Conservation (phyloP, 2,797 vertebrate genomes). For the Chelonia mydas region DNA sequence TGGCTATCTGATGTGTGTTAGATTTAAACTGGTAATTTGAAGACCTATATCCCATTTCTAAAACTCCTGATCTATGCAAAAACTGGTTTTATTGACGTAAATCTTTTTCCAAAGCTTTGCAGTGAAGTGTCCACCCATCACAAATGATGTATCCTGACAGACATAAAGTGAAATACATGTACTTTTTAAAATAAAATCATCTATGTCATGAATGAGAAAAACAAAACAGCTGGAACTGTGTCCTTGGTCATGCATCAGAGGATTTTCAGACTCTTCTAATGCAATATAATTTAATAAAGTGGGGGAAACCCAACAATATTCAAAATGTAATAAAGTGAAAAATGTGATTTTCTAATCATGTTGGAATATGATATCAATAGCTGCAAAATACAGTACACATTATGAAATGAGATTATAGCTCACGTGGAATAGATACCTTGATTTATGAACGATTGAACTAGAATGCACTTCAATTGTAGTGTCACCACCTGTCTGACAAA, state of each 20-base stretch:
- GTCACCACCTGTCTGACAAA: slow-evolving; percentile 57
- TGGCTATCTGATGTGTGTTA: background rate
- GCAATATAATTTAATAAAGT: slow-evolving; percentile 78
- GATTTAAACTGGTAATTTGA: slow-evolving; percentile 44
- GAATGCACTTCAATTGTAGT: slow-evolving; percentile 46
- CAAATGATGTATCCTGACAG: slow-evolving; percentile 77
- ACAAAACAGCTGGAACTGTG: slow-evolving; percentile 76
- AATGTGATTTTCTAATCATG: slow-evolving; percentile 69
- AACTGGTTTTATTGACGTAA: slow-evolving; percentile 72
- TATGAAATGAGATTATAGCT: slow-evolving; percentile 58
- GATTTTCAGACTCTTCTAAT: slow-evolving; percentile 74
- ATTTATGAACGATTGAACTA: slow-evolving; percentile 54
- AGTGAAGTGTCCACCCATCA: slow-evolving; percentile 59
- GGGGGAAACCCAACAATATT: slow-evolving; percentile 48
- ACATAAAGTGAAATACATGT: slow-evolving; percentile 73
- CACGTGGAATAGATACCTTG: slow-evolving; percentile 49
- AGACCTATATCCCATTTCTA: background rate
- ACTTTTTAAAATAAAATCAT: slow-evolving; percentile 77
- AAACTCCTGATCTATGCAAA: slow-evolving; percentile 60
- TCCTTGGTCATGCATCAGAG: slow-evolving; percentile 77
- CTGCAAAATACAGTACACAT: slow-evolving; percentile 59
- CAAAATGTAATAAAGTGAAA: slow-evolving; percentile 76
- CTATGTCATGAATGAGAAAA: slow-evolving; percentile 76
- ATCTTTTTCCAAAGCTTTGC: slow-evolving; percentile 34
- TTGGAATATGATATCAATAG: slow-evolving; percentile 78